phyloP scores from a whole-genome alignment of 2,888 invertebrate species.

The Temnothorax ravouxi region DNA sequence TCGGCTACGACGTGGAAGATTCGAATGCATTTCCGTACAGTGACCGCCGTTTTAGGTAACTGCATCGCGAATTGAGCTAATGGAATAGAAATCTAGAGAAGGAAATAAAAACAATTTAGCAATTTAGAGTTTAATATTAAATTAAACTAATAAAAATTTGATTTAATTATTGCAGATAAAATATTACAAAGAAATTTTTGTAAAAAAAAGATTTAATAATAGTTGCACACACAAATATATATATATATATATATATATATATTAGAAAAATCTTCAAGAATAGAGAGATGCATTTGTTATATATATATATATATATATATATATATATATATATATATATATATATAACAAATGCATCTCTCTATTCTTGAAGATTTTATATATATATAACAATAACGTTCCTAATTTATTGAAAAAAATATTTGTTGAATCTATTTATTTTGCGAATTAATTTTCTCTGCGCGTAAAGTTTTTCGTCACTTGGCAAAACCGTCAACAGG shows the following conservation, averaged over 20 bases:
- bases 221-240: too few relatives aligned
- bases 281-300: neutral
- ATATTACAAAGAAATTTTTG: neutral
- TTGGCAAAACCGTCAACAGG: slow-evolving; percentile 27
- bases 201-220: too few relatives aligned
- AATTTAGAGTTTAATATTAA: neutral
- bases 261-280: neutral
- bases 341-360: too few relatives aligned
- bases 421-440: slow-evolving; percentile 12
- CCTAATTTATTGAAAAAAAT: neutral
- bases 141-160: neutral
- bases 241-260: too few relatives aligned
- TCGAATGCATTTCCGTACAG: slow-evolving; percentile 75
- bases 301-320: neutral
- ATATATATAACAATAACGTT: neutral
- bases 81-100: slow-evolving; percentile 89
- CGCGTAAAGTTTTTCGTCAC: slow-evolving; percentile 5
- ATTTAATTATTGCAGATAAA: neutral
- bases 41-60: slow-evolving; percentile 68
- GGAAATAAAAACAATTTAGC: slow-evolving; percentile 42
- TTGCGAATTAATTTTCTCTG: neutral
- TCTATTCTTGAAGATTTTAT: too few relatives aligned
- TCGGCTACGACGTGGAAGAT: slow-evolving; percentile 90
- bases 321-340: too few relatives aligned
- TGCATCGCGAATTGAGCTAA: slow-evolving; percentile 87